Base-by-base conservation (phyloP, 2,797 vertebrate species). In the Melanotaenia trifasciata region DNA sequence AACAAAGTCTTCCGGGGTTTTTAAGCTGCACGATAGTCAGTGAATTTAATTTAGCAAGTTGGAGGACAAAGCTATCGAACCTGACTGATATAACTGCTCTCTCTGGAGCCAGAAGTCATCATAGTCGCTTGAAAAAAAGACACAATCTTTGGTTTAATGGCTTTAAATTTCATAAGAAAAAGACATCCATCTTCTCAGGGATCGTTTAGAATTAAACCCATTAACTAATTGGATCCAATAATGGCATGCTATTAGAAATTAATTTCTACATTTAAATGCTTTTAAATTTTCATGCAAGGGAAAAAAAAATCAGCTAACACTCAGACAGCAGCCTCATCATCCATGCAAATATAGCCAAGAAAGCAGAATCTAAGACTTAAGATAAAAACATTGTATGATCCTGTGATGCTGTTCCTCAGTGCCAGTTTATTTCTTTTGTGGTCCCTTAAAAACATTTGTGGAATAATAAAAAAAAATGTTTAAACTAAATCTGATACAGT, bases 221-320 rank as follows among this genome's bases (percentile, higher is more conserved):
- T 94, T 91, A 91, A 91, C 90, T 93, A 92, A 93, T 93, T 94
- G 90, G 83, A 88, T 93, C 74, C 84, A 87, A 89, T 92, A 90
- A 92, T 85, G 84, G 89, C 45, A 12, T 3, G 22, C 82, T 83
- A 87, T 90, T 89, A 90, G 81, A 78, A 89, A 60, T 67, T 90
- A 35, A 85, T 83, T 91, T 82, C 76, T 68, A 87, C 83, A 89
- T 87, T 89, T 84, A 87, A 88, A 90, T 84, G 83, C 81, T 89
- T 78, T 69, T 85, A 74, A 3, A 71, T 80, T 87, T 86, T 85
- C 72, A 84, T 81, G 68, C 78, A 53, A 50, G 70, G 79, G 69
- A 72, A 63, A 58, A 63, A 77, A 87, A 79, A 80, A 76, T 54
- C 4, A 1, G 30, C 62, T 74, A 82, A 65, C 30, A 72, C 71